Evolutionary conservation across 2,888 invertebrate genomes (phyloP).

Genomic region (Andricus curvator): DNA sequence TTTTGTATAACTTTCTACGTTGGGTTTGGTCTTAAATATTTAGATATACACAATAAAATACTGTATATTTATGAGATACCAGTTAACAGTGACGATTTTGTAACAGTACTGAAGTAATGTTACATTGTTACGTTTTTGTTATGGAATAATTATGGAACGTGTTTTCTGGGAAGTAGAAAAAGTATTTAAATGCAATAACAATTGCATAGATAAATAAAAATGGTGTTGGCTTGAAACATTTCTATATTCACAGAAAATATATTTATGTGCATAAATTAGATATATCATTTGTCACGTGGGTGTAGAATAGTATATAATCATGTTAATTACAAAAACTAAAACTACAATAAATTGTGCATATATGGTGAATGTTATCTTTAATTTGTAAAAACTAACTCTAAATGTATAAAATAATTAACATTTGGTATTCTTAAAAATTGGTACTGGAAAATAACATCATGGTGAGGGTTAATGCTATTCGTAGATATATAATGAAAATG

Average conservation of each 20-base stretch:
- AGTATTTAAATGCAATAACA: no score
- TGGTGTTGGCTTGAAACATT: background rate
- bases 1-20: no score
- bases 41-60: no score
- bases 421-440: background rate
- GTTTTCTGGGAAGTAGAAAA: no score
- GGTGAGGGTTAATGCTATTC: background rate
- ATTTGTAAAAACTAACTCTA: background rate
- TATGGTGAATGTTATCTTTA: constrained; percentile 65
- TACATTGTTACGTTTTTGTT: no score
- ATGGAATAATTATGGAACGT: no score
- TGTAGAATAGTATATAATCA: background rate
- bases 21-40: no score
- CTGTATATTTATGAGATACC: no score
- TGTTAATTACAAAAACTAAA: background rate
- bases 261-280: background rate
- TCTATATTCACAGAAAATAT: background rate
- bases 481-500: background rate
- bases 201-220: background rate
- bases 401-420: background rate
- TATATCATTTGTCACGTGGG: background rate
- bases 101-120: no score
- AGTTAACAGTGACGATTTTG: no score
- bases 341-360: constrained; percentile 46
- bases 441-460: background rate